These are phyloP conservation scores for Baronia brevicornis DNA, from an alignment of 2,888 invertebrate genomes.

Conservation along the genomic window DNA sequence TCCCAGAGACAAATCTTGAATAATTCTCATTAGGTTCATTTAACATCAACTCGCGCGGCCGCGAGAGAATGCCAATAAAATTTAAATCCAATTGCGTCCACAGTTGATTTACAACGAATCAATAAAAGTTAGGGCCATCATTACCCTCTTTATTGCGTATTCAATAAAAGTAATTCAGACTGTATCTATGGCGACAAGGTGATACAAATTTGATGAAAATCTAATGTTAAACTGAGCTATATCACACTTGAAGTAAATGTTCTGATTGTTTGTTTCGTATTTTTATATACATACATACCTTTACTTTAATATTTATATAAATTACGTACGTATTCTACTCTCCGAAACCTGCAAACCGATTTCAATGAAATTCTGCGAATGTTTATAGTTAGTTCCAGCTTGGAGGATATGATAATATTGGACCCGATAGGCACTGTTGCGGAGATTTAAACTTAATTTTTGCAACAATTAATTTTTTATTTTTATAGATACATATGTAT, in stretches of 20 bases:
- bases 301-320: no score
- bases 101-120: conserved; percentile 71
- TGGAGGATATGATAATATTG: no score
- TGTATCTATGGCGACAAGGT: conserved; percentile 44
- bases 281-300: not conserved
- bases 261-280: conserved; percentile 4
- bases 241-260: conserved; percentile 1
- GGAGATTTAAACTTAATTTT: no score
- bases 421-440: no score
- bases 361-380: no score
- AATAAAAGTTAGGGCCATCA: conserved; percentile 70
- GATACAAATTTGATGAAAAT: conserved; percentile 30
- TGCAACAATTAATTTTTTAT: no score
- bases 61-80: conserved; percentile 63
- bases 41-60: conserved; percentile 54
- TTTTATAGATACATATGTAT: no score
- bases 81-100: conserved; percentile 67
- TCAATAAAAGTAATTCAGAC: conserved; percentile 69
- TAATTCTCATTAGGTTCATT: conserved; percentile 51
- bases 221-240: conserved; percentile 13
- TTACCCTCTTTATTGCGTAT: conserved; percentile 65
- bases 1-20: conserved; percentile 23
- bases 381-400: no score
- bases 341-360: no score
- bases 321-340: no score